Evolutionary conservation across 1,140 invertebrate genomes (phyloP).

Genomic region (Charaxes varanes): DNA sequence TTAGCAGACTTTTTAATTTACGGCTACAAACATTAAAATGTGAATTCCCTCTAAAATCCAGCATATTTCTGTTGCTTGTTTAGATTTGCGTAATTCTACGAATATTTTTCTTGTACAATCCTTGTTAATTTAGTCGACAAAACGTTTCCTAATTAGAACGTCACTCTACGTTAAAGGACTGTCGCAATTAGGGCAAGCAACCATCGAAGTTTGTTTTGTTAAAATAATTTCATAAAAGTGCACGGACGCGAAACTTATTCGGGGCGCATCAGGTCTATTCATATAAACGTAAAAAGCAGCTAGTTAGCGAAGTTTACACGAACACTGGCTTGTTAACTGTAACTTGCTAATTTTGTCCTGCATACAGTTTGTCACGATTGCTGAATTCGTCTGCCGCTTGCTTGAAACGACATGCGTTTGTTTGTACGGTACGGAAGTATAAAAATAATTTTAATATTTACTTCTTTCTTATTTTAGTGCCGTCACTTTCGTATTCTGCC

Average conservation of each 20-base stretch:
- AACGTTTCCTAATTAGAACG: too few species aligned
- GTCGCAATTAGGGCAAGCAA: constrained; percentile 5
- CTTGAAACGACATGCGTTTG: constrained; percentile 4
- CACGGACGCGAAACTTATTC: constrained; percentile 28
- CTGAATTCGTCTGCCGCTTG: constrained; percentile 21
- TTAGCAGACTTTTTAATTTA: too few species aligned
- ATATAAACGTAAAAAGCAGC: constrained; percentile 55
- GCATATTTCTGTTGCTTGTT: too few species aligned
- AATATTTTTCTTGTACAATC: too few species aligned
- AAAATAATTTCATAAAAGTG: constrained; percentile 36
- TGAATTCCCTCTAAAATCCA: too few species aligned
- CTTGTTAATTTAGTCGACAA: too few species aligned
- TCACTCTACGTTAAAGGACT: too few species aligned
- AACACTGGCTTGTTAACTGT: constrained; percentile 65
- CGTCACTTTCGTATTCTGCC: too few species aligned
- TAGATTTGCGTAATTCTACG: too few species aligned
- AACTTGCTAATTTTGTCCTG: constrained; percentile 66
- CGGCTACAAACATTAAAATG: too few species aligned
- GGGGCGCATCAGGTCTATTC: constrained; percentile 33
- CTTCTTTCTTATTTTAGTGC: too few species aligned
- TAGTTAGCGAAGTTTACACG: constrained; percentile 66
- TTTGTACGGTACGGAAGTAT: background rate
- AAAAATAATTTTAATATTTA: too few species aligned
- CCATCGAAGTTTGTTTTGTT: constrained; percentile 8
- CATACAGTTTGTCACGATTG: constrained; percentile 50